A percentile compares a stretch with the other conserved stretches of the same genome.
Evolutionary conservation across 1,140 invertebrate species (phyloP).

Genomic region (Zaprionus gabonicus): DNA sequence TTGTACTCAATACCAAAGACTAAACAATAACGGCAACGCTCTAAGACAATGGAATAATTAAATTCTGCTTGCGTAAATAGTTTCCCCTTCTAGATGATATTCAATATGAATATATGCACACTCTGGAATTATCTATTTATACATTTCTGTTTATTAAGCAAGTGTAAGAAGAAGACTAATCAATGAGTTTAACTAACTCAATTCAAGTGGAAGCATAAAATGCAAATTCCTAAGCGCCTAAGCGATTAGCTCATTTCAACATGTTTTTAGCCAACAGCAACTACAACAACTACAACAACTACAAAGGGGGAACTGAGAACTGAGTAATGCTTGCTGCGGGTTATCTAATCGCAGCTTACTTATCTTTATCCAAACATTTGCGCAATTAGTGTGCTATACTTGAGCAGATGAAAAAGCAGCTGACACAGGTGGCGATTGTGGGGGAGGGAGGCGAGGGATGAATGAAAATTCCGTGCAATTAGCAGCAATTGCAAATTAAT

Average conservation of each 20-base stretch:
- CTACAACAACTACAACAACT: constrained; percentile 8
- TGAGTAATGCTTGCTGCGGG: constrained; percentile 10
- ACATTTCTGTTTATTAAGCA: constrained; percentile 21
- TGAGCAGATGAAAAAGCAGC: constrained; percentile 30
- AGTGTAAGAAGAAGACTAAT: constrained; percentile 17
- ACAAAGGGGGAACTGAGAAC: constrained; percentile 8
- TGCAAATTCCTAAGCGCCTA: constrained; percentile 35
- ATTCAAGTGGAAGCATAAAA: constrained; percentile 48
- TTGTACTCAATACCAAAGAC: background rate
- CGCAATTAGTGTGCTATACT: constrained; percentile 37
- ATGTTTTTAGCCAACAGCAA: constrained; percentile 8
- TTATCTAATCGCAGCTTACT: constrained; percentile 73
- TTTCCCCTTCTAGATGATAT: constrained; percentile 4
- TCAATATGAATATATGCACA: background rate
- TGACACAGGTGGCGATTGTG: background rate
- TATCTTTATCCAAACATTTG: constrained; percentile 49
- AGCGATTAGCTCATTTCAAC: constrained; percentile 39
- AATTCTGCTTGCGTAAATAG: constrained; percentile 15
- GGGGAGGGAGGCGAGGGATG: background rate
- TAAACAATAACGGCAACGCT: background rate
- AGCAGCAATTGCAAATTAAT: constrained; percentile 81
- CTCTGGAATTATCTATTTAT: constrained; percentile 24
- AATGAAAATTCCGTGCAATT: constrained; percentile 61
- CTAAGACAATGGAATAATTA: constrained; percentile 7
- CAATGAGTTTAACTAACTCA: constrained; percentile 31